phyloP scores from a whole-genome alignment of 2,113 vertebrate species.

The Telmatochromis sp. region DNA sequence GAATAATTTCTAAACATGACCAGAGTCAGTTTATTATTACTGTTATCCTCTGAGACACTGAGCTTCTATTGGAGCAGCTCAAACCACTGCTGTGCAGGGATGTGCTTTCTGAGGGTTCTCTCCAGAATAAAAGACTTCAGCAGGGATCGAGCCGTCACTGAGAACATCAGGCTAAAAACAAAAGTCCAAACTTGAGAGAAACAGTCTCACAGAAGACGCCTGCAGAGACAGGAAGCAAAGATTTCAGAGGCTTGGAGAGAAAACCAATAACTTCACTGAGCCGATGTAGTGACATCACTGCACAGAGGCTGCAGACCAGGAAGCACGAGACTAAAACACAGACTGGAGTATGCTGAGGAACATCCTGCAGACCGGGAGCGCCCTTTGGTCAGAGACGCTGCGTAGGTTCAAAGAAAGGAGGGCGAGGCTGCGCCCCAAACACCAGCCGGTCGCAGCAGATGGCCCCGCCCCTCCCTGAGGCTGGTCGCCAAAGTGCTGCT shows the following conservation, averaged over 20 bases:
- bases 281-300: neutral
- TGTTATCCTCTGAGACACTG: neutral
- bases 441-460: neutral
- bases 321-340: neutral
- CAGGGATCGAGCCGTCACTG: rapidly evolving
- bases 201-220: neutral
- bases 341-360: neutral
- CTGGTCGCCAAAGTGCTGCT: neutral
- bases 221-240: neutral
- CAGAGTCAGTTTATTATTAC: neutral
- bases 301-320: neutral
- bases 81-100: neutral
- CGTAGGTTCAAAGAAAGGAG: rapidly evolving
- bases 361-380: neutral
- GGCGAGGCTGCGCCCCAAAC: neutral
- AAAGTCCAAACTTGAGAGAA: neutral
- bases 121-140: neutral
- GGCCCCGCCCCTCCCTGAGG: neutral
- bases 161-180: neutral
- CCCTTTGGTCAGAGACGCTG: neutral
- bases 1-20: rapidly evolving
- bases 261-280: neutral
- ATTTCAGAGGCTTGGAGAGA: neutral
- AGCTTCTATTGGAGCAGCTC: neutral
- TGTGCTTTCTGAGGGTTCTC: neutral